Base-by-base conservation (phyloP, 1,140 invertebrate species). In the Brachionus angularis region DNA sequence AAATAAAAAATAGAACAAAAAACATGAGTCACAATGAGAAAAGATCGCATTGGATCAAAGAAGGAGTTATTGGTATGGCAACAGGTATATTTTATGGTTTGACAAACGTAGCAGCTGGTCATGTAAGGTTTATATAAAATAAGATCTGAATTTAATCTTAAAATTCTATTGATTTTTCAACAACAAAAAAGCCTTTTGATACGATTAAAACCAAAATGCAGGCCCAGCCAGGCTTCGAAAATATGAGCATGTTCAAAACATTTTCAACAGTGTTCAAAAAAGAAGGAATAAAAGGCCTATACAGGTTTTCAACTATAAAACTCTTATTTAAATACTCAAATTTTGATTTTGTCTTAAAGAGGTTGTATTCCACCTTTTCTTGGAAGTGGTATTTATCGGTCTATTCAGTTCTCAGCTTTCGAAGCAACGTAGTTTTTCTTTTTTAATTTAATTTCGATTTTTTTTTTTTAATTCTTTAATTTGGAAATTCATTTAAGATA, bases 201-300 rank as follows among this genome's bases (percentile, higher is more conserved):
- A 80, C 79, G n/a, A 73, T 80, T 16, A 80, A 80, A 72, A 80
- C 78, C 5, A 80, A 80, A 73, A 80, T 80, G 79, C 79, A 80
- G 44, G 79, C 75, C 5, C 78, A 80, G 58, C 61, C 42, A 23
- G 79, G 79, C 2, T 80, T 75, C 74, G 79, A 80, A 67, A 78
- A 77, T 39, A 73, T 70, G 3, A 67, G 73, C 27, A 79, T 80
- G 77, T 46, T 77, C 2, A 75, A 76, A 64, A 77, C 78, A 8
- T 76, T 80, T 42, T 27, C 58, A 14, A 77, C 75, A 72, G 78
- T 76, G 8, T 25, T 79, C 5, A 69, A 73, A 16, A 74, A 73
- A n/a, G 75, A 79, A 46, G 79, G 79, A 18, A 50, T 79, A 7
- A 69, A 75, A 21, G 79, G 78, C 3, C 52, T 80, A 23, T 80